Conservation (phyloP, 2,888 invertebrate species). For the Anodontia alba region DNA sequence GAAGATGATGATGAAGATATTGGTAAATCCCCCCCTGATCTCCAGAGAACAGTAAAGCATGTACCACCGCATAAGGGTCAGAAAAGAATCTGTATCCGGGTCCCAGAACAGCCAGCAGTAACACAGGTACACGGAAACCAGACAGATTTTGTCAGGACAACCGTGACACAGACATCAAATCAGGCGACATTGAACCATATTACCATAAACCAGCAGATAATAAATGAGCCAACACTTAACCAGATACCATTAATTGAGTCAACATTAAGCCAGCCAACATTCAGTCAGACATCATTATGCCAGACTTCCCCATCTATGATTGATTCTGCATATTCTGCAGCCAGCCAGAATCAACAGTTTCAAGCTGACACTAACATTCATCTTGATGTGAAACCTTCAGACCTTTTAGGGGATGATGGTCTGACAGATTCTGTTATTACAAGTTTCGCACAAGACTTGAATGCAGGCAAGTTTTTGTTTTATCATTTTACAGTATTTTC, state of each 20-base stretch:
- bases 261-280: conserved; percentile 4
- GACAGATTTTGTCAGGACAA: not conserved
- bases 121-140: no score
- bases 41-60: not conserved
- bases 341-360: not conserved
- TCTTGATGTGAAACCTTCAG: not conserved
- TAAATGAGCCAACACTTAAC: not conserved
- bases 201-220: not conserved
- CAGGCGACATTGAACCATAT: not conserved
- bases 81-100: not conserved
- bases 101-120: not conserved
- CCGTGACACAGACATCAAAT: not conserved
- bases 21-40: not conserved
- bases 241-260: not conserved
- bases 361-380: not conserved
- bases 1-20: not conserved
- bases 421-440: not conserved
- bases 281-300: not conserved
- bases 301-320: not conserved
- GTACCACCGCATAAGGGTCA: not conserved
- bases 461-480: not conserved
- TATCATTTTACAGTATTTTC: no score
- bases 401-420: not conserved
- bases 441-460: not conserved
- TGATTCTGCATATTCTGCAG: not conserved